phyloP scores from a whole-genome alignment of 2,113 vertebrate genomes.

The Chrysemys picta region DNA sequence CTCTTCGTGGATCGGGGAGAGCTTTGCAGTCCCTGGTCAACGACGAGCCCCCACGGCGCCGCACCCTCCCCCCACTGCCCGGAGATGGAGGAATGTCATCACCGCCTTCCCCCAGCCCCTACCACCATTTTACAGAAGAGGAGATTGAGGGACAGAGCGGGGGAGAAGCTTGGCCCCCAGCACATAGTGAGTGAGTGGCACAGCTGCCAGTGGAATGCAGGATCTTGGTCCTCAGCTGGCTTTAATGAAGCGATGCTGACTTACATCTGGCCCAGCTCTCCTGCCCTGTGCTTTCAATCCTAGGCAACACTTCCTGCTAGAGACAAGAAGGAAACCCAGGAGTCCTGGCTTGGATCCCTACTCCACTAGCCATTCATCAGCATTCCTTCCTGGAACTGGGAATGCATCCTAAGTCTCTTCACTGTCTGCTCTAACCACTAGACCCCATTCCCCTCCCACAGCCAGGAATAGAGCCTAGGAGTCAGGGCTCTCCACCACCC shows the following conservation, averaged over 20 bases:
- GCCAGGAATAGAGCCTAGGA: not conserved
- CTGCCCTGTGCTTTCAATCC: not conserved
- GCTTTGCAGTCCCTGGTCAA: not conserved
- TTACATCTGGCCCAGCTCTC: not conserved
- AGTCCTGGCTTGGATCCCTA: not conserved
- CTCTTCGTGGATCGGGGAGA: not conserved
- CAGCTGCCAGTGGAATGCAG: not conserved
- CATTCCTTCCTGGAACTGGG: not conserved
- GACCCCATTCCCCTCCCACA: not conserved
- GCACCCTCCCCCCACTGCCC: too few species aligned
- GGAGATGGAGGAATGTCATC: not conserved
- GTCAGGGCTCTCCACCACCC: not conserved
- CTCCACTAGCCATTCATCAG: not conserved
- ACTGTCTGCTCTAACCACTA: not conserved
- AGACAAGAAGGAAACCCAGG: not conserved
- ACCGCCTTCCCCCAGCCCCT: too few species aligned
- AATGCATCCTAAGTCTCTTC: not conserved
- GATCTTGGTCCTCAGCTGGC: not conserved
- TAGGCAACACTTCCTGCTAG: not conserved
- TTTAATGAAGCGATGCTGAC: not conserved
- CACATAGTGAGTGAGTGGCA: not conserved
- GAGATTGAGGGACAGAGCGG: not conserved
- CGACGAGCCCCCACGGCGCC: not conserved
- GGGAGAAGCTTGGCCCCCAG: not conserved
- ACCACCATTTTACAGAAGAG: not conserved